Base-by-base conservation (phyloP, 2,888 invertebrate species). In the Blastobasis lacticolella region DNA sequence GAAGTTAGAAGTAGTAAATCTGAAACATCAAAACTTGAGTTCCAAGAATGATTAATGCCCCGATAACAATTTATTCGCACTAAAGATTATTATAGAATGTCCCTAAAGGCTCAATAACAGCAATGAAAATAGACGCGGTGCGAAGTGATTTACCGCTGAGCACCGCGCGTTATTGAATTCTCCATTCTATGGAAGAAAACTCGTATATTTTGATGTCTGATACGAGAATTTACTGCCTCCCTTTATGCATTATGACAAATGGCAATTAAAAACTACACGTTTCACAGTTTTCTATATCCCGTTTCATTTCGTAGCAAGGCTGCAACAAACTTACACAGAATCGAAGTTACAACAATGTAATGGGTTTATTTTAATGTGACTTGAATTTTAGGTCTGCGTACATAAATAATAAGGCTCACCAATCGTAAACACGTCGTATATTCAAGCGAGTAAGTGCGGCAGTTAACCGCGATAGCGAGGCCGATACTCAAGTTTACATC, bases 161-260 rank as follows among this genome's bases (percentile, higher is more conserved):
- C 62, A 71, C 63, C 64, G 65, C 68, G 66, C 59, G 62, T 81
- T 85, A 85, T 85, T 83, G 81, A 86, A 85, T 78, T 77, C 78
- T 73, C 68, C 67, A 64, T 73, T 75, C 77, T 73, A 70, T 78
- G 72, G 75, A 79, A 81, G 85, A 83, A 81, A 81, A 82, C 78
- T 82, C 80, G 78, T 77, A 78, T 75, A 81, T 85, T 83, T 81
- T 84, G 79, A 65, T 75, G 68, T 61, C 69, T 66, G 67, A 63
- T 67, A 66, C 61, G 56, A 62, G 23, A 78, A 85, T 86, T 85
- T 85, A 85, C 78, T 72, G 73, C 73, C 70, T 66, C 72, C 72
- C 77, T 80, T 80, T 74, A 73, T 79, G 73, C 69, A 54, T 57
- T 66, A 64, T 78, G 73, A 75, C 75, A 73, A 76, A 75, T 71